Evolutionary conservation across 2,888 invertebrate genomes (phyloP).

Genomic region (Aleiodes leptofemur): DNA sequence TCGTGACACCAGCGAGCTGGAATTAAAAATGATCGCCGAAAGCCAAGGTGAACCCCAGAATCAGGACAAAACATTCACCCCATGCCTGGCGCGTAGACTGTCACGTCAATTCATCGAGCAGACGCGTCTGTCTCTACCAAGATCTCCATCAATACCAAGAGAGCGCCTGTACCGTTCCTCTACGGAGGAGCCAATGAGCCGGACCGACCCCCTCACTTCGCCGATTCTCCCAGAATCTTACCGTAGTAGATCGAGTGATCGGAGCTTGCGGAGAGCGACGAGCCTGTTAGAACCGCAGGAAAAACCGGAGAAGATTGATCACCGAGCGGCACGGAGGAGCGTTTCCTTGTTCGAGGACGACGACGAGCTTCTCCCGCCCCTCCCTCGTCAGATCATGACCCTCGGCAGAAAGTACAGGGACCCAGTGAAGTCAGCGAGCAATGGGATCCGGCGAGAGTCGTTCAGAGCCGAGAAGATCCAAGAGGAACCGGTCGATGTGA

Average conservation of each 20-base stretch:
- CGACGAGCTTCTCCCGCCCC: slow-evolving; percentile 57
- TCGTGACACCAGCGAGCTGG: slow-evolving; percentile 19
- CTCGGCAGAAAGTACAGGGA: slow-evolving; percentile 66
- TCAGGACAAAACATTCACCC: slow-evolving; percentile 68
- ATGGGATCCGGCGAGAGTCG: slow-evolving; percentile 58
- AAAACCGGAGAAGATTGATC: slow-evolving; percentile 54
- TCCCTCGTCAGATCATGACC: slow-evolving; percentile 63
- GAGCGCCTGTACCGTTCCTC: slow-evolving; percentile 62
- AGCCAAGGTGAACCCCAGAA: slow-evolving; percentile 43
- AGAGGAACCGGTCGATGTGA: slow-evolving; percentile 65
- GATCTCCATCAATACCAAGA: slow-evolving; percentile 66
- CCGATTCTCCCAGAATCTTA: slow-evolving; percentile 61
- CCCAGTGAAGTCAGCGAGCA: slow-evolving; percentile 52
- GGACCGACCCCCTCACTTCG: slow-evolving; percentile 56
- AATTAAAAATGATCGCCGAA: slow-evolving; percentile 6
- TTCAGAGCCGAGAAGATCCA: slow-evolving; percentile 69
- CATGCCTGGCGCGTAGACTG: slow-evolving; percentile 70
- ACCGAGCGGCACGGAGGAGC: slow-evolving; percentile 62
- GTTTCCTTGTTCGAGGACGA: slow-evolving; percentile 69
- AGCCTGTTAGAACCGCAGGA: slow-evolving; percentile 64
- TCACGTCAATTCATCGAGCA: slow-evolving; percentile 71
- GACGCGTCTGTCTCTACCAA: slow-evolving; percentile 66
- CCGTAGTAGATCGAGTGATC: slow-evolving; percentile 61
- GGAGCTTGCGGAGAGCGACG: slow-evolving; percentile 68
- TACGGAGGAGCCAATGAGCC: slow-evolving; percentile 52